These are phyloP conservation scores for Antigone vipio DNA, from an alignment of 2,113 vertebrate species.

Conservation along the genomic window DNA sequence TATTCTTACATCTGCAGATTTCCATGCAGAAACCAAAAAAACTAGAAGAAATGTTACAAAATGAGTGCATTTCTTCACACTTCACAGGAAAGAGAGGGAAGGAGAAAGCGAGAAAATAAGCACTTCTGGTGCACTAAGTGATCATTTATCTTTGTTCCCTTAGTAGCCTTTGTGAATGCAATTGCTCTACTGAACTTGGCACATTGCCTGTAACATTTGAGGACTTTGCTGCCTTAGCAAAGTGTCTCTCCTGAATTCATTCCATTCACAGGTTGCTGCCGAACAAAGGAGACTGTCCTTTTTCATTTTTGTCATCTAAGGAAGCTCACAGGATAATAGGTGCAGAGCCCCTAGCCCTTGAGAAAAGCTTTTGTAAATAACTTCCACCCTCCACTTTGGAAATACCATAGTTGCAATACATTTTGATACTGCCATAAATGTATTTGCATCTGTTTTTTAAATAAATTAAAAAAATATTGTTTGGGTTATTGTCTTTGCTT, in stretches of 20 bases:
- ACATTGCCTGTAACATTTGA: not conserved
- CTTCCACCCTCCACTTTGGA: not conserved
- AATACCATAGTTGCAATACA: not conserved
- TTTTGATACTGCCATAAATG: not conserved
- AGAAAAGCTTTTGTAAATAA: constrained; percentile 24
- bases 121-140: not conserved
- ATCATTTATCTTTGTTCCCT: not conserved
- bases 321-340: not conserved
- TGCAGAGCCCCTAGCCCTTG: not conserved
- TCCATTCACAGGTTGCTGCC: not conserved
- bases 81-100: not conserved
- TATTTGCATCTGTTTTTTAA: not conserved
- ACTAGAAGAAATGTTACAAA: not conserved
- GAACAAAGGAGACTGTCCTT: not conserved
- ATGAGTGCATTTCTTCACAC: not conserved
- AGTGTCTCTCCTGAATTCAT: not conserved
- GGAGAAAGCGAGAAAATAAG: not conserved
- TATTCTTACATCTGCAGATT: not conserved
- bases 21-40: not conserved
- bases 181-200: not conserved
- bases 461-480: not conserved
- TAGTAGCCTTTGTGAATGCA: not conserved
- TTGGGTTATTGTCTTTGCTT: constrained; percentile 40
- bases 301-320: not conserved
- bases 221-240: not conserved